Evolutionary conservation across 2,113 vertebrate genomes (phyloP).

Genomic region (Illadopsis cleaveri): DNA sequence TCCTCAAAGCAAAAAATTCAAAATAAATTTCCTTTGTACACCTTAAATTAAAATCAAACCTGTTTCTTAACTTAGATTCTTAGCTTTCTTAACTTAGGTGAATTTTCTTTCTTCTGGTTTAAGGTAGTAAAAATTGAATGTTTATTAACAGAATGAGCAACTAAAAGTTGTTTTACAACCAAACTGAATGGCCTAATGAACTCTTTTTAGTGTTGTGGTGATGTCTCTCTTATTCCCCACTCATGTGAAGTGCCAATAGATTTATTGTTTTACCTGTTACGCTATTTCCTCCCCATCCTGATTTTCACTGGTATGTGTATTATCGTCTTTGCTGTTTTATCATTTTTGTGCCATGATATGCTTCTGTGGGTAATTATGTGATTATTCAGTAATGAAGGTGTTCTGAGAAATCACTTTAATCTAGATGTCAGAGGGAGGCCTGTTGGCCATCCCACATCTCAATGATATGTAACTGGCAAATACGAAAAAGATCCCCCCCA

Average conservation of each 20-base stretch:
- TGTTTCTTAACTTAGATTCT: background rate
- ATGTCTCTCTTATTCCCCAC: background rate
- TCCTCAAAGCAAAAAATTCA: background rate
- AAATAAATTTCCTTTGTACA: background rate
- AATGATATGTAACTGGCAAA: background rate
- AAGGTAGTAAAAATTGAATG: background rate
- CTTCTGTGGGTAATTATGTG: background rate
- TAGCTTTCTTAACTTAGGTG: background rate
- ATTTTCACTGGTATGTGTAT: background rate
- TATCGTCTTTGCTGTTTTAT: background rate
- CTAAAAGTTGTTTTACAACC: background rate
- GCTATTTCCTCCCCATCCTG: background rate
- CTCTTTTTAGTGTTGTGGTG: accelerated
- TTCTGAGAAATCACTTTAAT: background rate
- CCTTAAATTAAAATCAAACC: background rate
- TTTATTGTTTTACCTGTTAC: background rate
- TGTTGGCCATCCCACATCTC: background rate
- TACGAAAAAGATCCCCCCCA: too few relatives aligned
- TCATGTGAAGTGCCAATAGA: background rate
- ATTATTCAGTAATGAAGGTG: background rate
- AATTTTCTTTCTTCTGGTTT: background rate
- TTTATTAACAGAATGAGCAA: background rate
- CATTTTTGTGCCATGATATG: background rate
- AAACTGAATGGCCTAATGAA: background rate
- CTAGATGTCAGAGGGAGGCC: background rate